A percentile compares a stretch with the other conserved stretches of the same genome.
Evolutionary conservation across 1,140 invertebrate genomes (phyloP).

Genomic region (Bathynomus jamesi): DNA sequence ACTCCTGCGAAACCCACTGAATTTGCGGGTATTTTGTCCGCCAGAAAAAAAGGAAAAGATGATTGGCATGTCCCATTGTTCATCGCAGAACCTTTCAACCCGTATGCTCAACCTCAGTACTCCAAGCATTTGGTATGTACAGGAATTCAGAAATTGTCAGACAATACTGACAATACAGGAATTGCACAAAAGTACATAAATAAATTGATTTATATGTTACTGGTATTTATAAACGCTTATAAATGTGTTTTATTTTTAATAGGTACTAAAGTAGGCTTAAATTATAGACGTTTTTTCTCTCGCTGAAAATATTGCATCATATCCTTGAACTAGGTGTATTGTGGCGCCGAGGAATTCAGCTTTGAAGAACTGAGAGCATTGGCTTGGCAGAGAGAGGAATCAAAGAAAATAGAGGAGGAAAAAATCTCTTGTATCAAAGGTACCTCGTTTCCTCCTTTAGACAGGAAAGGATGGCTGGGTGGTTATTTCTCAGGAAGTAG

Average conservation of each 20-base stretch:
- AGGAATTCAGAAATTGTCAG: too few relatives aligned
- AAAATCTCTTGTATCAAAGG: not conserved
- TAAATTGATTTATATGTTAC: too few relatives aligned
- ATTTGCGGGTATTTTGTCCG: not conserved
- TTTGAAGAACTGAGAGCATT: conserved; percentile 51
- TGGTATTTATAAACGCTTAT: too few relatives aligned
- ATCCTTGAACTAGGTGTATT: conserved; percentile 41
- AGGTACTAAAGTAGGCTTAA: too few relatives aligned
- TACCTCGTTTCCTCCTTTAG: too few relatives aligned
- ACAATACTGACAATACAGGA: too few relatives aligned
- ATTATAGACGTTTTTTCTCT: too few relatives aligned
- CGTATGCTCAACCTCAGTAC: conserved; percentile 44
- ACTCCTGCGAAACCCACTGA: not conserved
- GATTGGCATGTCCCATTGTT: conserved; percentile 13
- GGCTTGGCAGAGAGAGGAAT: conserved; percentile 21
- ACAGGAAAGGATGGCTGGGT: too few relatives aligned
- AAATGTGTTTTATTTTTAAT: too few relatives aligned
- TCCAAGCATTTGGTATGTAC: conserved; percentile 45
- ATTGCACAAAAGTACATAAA: too few relatives aligned
- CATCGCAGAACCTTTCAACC: conserved; percentile 41
- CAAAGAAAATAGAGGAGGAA: conserved; percentile 9
- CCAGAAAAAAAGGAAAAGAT: not conserved
- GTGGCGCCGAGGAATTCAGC: conserved; percentile 48
- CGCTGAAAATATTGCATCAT: conserved; percentile 4
- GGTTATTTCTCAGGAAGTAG: too few relatives aligned